phyloP scores from a whole-genome alignment of 2,113 vertebrate genomes.

The Isurus oxyrinchus region DNA sequence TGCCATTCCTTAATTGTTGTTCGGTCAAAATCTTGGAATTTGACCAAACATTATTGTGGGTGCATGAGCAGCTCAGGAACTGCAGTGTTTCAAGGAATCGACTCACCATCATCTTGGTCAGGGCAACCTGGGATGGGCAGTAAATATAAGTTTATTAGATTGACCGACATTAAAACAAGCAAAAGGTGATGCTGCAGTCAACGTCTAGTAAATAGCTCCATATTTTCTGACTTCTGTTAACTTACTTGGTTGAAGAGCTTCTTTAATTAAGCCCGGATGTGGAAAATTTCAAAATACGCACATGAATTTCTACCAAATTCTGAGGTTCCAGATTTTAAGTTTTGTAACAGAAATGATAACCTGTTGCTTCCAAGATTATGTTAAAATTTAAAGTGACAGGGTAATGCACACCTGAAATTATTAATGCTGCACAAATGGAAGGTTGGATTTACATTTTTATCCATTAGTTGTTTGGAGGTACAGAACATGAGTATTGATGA shows the following conservation, averaged over 20 bases:
- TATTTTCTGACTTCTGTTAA: not conserved
- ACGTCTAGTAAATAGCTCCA: not conserved
- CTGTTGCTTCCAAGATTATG: not conserved
- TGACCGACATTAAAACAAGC: not conserved
- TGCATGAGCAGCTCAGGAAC: not conserved
- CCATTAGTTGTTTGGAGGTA: no score
- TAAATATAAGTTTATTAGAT: not conserved
- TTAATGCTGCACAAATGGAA: not conserved
- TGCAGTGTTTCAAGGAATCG: not conserved
- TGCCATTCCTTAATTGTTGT: not conserved
- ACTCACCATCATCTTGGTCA: not conserved
- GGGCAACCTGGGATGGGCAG: not conserved
- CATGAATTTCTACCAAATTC: not conserved
- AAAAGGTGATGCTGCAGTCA: not conserved
- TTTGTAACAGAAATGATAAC: not conserved
- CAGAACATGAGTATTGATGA: no score
- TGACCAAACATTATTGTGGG: not conserved
- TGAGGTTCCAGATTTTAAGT: not conserved
- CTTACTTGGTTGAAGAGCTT: not conserved
- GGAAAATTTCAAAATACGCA: not conserved
- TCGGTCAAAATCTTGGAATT: not conserved
- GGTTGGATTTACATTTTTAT: not conserved
- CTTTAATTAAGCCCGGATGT: not conserved
- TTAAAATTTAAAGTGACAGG: not conserved
- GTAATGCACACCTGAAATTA: not conserved